Evolutionary conservation across 2,797 vertebrate genomes (phyloP).

Genomic region (Danio choprae): DNA sequence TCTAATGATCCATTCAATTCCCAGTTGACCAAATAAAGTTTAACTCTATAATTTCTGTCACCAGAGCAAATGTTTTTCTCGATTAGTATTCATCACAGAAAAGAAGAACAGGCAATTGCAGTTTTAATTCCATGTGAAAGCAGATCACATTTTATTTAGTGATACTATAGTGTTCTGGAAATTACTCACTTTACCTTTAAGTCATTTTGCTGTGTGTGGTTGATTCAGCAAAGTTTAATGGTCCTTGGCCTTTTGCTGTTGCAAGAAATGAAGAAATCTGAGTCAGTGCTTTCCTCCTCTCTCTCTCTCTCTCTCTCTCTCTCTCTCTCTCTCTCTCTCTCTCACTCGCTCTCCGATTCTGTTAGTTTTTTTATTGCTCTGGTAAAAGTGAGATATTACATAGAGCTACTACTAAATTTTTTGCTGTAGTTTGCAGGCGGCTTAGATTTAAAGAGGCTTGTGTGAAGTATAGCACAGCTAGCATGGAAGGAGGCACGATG

Average conservation of each 20-base stretch:
- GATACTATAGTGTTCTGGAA: background rate
- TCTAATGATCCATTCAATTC: background rate
- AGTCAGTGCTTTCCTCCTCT: conserved; percentile 40
- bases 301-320: background rate
- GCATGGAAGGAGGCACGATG: background rate
- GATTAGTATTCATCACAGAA: background rate
- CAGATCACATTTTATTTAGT: background rate
- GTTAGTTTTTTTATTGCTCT: conserved; percentile 30
- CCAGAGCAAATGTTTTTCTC: background rate
- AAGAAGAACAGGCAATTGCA: background rate
- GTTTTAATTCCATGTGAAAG: background rate
- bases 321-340: background rate
- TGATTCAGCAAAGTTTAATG: conserved; percentile 52
- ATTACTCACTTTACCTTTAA: background rate
- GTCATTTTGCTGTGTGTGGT: conserved; percentile 19
- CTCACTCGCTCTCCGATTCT: background rate
- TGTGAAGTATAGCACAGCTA: conserved; percentile 31
- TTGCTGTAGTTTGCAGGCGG: conserved; percentile 3
- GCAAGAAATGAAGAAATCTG: conserved; percentile 51
- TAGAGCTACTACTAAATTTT: conserved; percentile 38
- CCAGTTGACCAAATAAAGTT: background rate
- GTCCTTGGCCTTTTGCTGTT: conserved; percentile 46
- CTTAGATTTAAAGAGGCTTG: conserved; percentile 35
- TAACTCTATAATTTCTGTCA: background rate
- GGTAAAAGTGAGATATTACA: conserved; percentile 42